Conservation (phyloP, 1,140 invertebrate species). For the Drosophila jambulina region DNA sequence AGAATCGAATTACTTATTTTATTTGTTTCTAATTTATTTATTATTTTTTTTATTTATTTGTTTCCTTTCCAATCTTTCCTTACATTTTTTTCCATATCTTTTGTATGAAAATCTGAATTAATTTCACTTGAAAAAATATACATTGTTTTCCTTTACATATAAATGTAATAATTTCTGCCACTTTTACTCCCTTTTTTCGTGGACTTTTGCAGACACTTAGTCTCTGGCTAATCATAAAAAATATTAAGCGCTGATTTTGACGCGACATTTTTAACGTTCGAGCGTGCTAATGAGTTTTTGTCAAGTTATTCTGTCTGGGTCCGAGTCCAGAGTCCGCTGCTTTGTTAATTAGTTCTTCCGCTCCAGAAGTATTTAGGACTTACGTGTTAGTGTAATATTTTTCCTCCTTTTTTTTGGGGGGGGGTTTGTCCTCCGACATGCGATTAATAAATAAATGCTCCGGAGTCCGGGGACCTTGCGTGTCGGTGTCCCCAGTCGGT, state of each 20-base stretch:
- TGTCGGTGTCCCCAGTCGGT: slow-evolving; percentile 48
- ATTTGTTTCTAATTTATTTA: too few relatives aligned
- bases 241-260: slow-evolving; percentile 83
- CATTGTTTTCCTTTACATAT: not conserved
- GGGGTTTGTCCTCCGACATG: slow-evolving; percentile 59
- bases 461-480: slow-evolving; percentile 52
- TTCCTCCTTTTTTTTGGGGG: slow-evolving; percentile 31
- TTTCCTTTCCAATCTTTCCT: not conserved
- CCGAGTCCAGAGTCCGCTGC: slow-evolving; percentile 33
- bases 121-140: not conserved
- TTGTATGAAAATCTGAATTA: not conserved
- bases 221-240: slow-evolving; percentile 72
- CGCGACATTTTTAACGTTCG: slow-evolving; percentile 83
- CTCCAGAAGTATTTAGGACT: slow-evolving; percentile 80
- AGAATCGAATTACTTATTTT: too few relatives aligned
- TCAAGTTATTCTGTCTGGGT: slow-evolving; percentile 57
- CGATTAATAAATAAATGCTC: slow-evolving; percentile 82
- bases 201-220: slow-evolving; percentile 24
- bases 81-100: not conserved
- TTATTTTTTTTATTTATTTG: not conserved
- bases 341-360: slow-evolving; percentile 82
- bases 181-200: not conserved
- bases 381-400: slow-evolving; percentile 71
- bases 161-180: slow-evolving; percentile 11
- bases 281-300: slow-evolving; percentile 81